A percentile compares a stretch with the other conserved stretches of the same genome.
Evolutionary conservation across 2,113 vertebrate species (phyloP).

Genomic region (Ailuropoda melanoleuca): DNA sequence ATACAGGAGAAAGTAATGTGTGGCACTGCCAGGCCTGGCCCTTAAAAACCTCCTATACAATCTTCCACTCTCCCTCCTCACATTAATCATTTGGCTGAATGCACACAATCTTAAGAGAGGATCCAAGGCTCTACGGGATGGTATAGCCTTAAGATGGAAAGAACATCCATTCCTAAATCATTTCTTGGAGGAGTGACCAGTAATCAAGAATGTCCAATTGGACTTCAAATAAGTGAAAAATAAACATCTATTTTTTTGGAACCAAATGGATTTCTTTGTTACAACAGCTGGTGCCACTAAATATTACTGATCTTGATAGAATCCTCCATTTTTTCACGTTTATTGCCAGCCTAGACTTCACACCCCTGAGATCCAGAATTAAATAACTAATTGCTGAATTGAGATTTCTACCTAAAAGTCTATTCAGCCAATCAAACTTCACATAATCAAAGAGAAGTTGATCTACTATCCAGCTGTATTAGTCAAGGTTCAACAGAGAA

Average conservation of each 20-base stretch:
- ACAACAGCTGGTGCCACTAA: not conserved
- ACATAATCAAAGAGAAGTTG: not conserved
- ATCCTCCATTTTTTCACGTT: not conserved
- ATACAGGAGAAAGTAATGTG: not conserved
- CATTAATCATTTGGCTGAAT: not conserved
- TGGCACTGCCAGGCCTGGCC: not conserved
- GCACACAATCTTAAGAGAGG: not conserved
- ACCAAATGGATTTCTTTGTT: not conserved
- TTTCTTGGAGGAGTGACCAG: not conserved
- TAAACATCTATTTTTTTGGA: not conserved
- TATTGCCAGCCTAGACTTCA: not conserved
- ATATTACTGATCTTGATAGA: not conserved
- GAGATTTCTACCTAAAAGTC: not conserved
- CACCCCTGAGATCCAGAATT: not conserved
- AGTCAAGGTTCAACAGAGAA: not conserved
- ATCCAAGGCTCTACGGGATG: not conserved
- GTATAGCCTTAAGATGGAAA: not conserved
- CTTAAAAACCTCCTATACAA: not conserved
- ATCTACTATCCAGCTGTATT: not conserved
- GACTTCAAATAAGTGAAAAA: not conserved
- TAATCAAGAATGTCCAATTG: not conserved
- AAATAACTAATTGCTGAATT: not conserved
- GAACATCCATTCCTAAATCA: not conserved
- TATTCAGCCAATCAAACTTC: not conserved
- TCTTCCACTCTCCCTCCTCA: not conserved